Conservation (phyloP, 2,888 invertebrate genomes). For the Epirrhoe alternata region DNA sequence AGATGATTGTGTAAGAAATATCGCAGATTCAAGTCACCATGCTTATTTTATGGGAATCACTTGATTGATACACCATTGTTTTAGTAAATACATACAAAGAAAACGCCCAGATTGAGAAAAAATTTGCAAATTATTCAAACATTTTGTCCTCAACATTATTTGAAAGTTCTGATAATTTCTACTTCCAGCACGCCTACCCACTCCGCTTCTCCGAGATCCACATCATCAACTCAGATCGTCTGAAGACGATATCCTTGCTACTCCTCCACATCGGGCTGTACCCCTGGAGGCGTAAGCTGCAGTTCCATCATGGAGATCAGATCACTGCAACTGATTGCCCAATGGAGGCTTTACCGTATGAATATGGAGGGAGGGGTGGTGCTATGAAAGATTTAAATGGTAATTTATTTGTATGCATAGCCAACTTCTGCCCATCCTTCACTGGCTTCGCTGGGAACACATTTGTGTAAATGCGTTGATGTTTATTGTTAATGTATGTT, state of each 20-base stretch:
- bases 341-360: conserved; percentile 90
- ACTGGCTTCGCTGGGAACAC: too few relatives aligned
- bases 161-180: conserved; percentile 1
- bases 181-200: conserved; percentile 90
- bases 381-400: conserved; percentile 89
- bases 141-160: not conserved
- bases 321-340: conserved; percentile 86
- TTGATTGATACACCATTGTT: too few relatives aligned
- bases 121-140: too few relatives aligned
- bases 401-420: too few relatives aligned
- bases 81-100: too few relatives aligned
- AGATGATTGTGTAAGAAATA: too few relatives aligned
- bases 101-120: too few relatives aligned
- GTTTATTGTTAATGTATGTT: too few relatives aligned
- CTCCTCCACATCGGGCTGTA: conserved; percentile 75
- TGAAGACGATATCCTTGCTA: conserved; percentile 89
- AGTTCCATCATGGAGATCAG: conserved; percentile 64
- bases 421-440: too few relatives aligned
- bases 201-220: conserved; percentile 93
- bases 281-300: conserved; percentile 75
- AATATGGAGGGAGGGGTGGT: conserved; percentile 93
- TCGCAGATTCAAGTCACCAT: too few relatives aligned
- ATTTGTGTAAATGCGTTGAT: too few relatives aligned
- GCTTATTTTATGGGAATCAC: too few relatives aligned
- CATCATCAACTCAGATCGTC: conserved; percentile 90